Evolutionary conservation across 1,140 invertebrate genomes (phyloP), one percentile per base, ranked within the genome.

Genomic region (Steinernema feltiae): DNA sequence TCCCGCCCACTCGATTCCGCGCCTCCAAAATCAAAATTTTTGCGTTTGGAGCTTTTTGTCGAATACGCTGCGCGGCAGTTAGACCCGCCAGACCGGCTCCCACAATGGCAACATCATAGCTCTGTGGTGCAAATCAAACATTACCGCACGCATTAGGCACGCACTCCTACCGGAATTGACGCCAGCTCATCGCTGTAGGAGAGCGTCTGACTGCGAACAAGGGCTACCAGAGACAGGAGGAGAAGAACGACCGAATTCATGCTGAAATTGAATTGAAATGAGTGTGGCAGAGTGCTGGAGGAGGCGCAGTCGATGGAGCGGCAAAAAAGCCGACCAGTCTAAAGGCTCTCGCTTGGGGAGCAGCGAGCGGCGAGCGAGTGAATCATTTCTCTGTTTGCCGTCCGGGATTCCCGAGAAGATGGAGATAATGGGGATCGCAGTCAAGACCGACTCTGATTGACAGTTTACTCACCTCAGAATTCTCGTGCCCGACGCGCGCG

Each of bases 41-140:
- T 0, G 69, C n/a, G n/a, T 72, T 72, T 12, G 76, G 76, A 0
- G 35, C 17, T 0, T 30, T 29, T 74, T 77, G 31, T 24, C 48
- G 48, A 21, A 77, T 70, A n/a, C 71, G 70, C 32, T 72, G 18
- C 27, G 76, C 76, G 3, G 71, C 70, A 17, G 72, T 69, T 12
- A 77, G 76, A 15, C 76, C 76, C 29, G 76, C 74, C 0, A 77
- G 76, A 24, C 76, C 76, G 21, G 76, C 76, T 1, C 76, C 76
- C 0, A 77, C 76, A 0, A 77, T 70, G 69, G 74, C 72, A 27
- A 77, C 76, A 35, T 77, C 76, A 27, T 77, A 77, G 24, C 53
- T 32, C 73, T 74, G 18, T 7, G n/a, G n/a, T n/a, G 48, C 30
- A 74, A 24, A 63, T 7, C 53, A 63, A 63, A 63, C 24, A 63